Evolutionary conservation across 2,797 vertebrate species (phyloP).

Genomic region (Leptodactylus fallax): DNA sequence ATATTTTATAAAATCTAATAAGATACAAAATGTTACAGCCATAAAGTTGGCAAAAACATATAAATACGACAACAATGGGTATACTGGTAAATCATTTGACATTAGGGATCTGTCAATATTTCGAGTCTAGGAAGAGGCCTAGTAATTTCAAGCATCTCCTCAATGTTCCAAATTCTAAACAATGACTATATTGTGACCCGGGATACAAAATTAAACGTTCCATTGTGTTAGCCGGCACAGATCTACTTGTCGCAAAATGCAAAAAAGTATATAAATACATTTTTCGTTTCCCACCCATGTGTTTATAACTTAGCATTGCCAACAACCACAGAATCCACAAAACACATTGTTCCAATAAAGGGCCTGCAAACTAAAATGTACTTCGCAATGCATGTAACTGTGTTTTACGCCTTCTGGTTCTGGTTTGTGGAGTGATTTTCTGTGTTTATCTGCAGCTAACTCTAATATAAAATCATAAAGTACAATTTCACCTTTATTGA

Average conservation of each 20-base stretch:
- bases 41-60: background rate
- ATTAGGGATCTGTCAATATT: slow-evolving; percentile 50
- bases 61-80: slow-evolving; percentile 26
- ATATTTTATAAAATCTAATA: slow-evolving; percentile 19
- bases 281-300: slow-evolving; percentile 36
- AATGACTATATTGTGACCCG: slow-evolving; percentile 50
- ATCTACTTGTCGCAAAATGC: slow-evolving; percentile 38
- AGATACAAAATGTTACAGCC: background rate
- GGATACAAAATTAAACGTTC: slow-evolving; percentile 47
- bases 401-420: background rate
- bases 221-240: slow-evolving; percentile 54
- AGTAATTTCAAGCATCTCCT: slow-evolving; percentile 59
- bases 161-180: slow-evolving; percentile 57
- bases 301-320: slow-evolving; percentile 1
- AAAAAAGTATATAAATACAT: slow-evolving; percentile 41
- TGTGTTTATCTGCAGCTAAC: background rate
- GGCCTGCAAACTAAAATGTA: background rate
- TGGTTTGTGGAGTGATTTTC: background rate
- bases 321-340: background rate
- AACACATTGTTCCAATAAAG: slow-evolving; percentile 15
- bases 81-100: slow-evolving; percentile 48
- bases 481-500: background rate
- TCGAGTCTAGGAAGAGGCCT: slow-evolving; percentile 34
- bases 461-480: background rate
- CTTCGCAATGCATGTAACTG: background rate